Base-by-base conservation (phyloP, 2,113 vertebrate genomes). In the Bambusicola thoracicus region DNA sequence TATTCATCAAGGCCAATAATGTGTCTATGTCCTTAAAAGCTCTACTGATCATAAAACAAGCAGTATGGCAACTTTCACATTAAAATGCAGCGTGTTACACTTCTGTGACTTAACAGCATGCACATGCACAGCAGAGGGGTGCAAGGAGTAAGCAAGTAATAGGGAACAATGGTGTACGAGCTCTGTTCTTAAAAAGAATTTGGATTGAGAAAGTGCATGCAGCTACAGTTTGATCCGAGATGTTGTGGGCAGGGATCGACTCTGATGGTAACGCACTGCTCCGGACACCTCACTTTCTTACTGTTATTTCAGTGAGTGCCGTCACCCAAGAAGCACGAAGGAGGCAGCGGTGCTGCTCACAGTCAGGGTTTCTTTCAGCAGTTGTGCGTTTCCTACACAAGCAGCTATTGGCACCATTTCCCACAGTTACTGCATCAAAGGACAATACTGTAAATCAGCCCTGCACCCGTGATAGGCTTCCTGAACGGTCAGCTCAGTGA, bases 341-440 rank as follows among this genome's bases (percentile, higher is more conserved):
- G 12, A 51, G 38, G 18, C 62, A 58, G 19, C 2, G 3, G n/a
- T 10, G 22, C 8, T 0, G 0, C 14, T 59, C 36, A 36, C 8
- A 3, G 4, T 41, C 58, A 49, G 2, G 1, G 43, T 7, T 3
- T 17, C 4, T 3, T 40, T 25, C n/a, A 58, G 21, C 2, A 13
- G 29, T 9, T 10, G 41, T 0, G 3, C 2, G 24, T 30, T 38
- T 80, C n/a, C 41, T 66, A 17, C 0, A 0, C 62, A 82, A 81
- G n/a, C 43, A 84, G 27, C 11, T 59, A 79, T 53, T 34, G 30
- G 79, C 17, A 20, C 10, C 5, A 56, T 66, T 69, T 38, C 66
- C 24, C 25, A 16, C 5, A 36, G 30, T 34, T 44, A 56, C 20
- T 12, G 19, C 22, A 29, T 24, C 51, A 53, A 34, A 56, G 40